Percentiles rank a stretch among this genome's conserved stretches.
Conservation (phyloP, 2,888 invertebrate species). For the Nebria brevicollis region DNA sequence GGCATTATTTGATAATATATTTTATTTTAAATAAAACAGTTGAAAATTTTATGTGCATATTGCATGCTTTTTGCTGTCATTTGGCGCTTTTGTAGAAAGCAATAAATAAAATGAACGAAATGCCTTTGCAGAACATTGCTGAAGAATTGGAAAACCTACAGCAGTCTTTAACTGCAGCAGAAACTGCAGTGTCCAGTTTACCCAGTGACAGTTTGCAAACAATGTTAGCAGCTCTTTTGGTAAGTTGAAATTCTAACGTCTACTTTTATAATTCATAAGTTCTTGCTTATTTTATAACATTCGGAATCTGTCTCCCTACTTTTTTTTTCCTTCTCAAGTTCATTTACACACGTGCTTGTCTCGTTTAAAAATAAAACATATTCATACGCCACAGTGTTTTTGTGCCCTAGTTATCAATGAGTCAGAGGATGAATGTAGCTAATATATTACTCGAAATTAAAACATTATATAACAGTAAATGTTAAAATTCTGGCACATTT, state of each 20-base stretch:
- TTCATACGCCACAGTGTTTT: conserved; percentile 24
- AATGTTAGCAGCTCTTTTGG: conserved; percentile 78
- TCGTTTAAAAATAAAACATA: conserved; percentile 35
- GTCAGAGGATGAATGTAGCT: conserved; percentile 31
- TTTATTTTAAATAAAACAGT: conserved; percentile 26
- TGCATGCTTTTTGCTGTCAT: conserved; percentile 39
- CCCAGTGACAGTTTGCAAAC: conserved; percentile 77
- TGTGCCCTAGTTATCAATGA: conserved; percentile 46
- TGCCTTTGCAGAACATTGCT: conserved; percentile 59
- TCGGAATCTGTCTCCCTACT: not conserved
- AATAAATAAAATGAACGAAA: conserved; percentile 19
- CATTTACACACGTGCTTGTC: conserved; percentile 21
- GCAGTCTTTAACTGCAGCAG: conserved; percentile 73
- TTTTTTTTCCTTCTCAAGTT: conserved; percentile 15
- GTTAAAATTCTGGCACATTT: conserved; percentile 41
- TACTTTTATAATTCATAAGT: not conserved
- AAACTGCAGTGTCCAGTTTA: conserved; percentile 73
- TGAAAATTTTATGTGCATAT: conserved; percentile 26
- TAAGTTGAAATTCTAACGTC: conserved; percentile 62
- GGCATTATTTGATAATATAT: conserved; percentile 23
- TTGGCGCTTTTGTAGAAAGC: conserved; percentile 25
- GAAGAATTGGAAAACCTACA: conserved; percentile 76
- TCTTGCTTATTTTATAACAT: conserved; percentile 1
- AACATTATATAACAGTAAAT: conserved; percentile 34
- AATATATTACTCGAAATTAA: conserved; percentile 44